Evolutionary conservation across 2,113 vertebrate genomes (phyloP).

Genomic region (Haliaeetus leucogaster): DNA sequence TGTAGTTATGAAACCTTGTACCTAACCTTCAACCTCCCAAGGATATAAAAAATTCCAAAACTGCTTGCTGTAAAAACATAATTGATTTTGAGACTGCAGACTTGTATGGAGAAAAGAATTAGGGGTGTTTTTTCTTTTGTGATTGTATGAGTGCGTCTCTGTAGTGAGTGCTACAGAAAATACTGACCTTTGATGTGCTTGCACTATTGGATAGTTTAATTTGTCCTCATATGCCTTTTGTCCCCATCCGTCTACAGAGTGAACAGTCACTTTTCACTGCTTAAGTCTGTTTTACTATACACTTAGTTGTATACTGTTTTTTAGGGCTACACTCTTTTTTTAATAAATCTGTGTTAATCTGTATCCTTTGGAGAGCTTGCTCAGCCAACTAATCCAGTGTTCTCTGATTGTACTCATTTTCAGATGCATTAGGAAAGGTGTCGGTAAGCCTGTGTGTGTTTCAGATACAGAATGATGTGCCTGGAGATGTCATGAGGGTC

Average conservation of each 20-base stretch:
- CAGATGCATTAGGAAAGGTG: not conserved
- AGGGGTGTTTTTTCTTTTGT: not conserved
- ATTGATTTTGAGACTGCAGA: not conserved
- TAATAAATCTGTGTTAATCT: not conserved
- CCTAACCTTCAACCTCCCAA: not conserved
- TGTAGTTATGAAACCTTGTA: not conserved
- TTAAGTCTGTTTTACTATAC: not conserved
- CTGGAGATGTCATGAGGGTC: not conserved
- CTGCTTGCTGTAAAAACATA: not conserved
- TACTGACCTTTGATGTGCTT: not conserved
- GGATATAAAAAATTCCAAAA: not conserved
- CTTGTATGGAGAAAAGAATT: not conserved
- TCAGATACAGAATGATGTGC: not conserved
- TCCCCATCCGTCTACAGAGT: not conserved
- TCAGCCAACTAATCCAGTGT: not conserved
- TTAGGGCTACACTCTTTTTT: not conserved
- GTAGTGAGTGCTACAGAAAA: not conserved
- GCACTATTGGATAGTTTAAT: not conserved
- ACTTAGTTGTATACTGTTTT: accelerated
- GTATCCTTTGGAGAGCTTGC: not conserved
- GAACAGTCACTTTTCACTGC: not conserved
- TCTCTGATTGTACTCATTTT: not conserved
- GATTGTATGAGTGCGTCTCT: not conserved
- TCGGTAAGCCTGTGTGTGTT: not conserved
- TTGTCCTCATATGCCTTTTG: not conserved